Base-by-base conservation (phyloP, 2,797 vertebrate species). In the Parambassis ranga region DNA sequence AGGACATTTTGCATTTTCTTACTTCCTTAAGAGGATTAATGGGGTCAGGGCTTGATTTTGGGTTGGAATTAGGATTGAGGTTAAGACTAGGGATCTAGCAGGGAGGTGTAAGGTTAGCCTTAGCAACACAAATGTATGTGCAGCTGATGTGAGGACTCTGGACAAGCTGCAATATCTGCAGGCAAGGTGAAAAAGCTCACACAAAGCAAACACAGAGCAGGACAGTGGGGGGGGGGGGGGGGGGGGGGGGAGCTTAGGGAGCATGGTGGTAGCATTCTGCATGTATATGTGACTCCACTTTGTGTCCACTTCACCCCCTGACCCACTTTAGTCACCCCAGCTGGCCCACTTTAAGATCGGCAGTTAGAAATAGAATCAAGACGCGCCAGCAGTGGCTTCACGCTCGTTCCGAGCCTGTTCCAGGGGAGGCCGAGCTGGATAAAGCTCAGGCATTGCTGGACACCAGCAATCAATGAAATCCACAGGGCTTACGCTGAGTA, bases 401-500 rank as follows among this genome's bases (percentile, higher is more conserved):
- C 60, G 58, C 62, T 48, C 18, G 9, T 59, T 75, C 64, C 66
- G 65, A 0, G 51, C 62, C 59, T 71, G 61, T 75, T 76, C 30
- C 44, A 32, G 24, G 11, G 52, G 31, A 47, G 22, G 60, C 57
- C 5, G 3, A 6, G 16, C 15, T 26, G 71, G 81, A 82, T 81
- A 71, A 83, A 83, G 80, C 84, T 77, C 60, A 22, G 66, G 73
- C 61, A 65, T 60, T 6, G 48, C 73, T 81, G 85, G 70, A 86
- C 79, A 86, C 60, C 59, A 84, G 73, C 81, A 84, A 87, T 90
- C 87, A 87, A 90, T 90, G 76, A 82, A 87, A 85, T 84, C 86
- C 78, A 79, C 56, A 52, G 76, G 77, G 85, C 84, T 91, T 91
- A 90, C 9, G 48, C 47, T 59, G 71, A 78, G 75, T 82, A 82